A percentile compares a stretch with the other conserved stretches of the same genome.
Evolutionary conservation across 2,888 invertebrate species (phyloP).

Genomic region (Leistus spinibarbis): DNA sequence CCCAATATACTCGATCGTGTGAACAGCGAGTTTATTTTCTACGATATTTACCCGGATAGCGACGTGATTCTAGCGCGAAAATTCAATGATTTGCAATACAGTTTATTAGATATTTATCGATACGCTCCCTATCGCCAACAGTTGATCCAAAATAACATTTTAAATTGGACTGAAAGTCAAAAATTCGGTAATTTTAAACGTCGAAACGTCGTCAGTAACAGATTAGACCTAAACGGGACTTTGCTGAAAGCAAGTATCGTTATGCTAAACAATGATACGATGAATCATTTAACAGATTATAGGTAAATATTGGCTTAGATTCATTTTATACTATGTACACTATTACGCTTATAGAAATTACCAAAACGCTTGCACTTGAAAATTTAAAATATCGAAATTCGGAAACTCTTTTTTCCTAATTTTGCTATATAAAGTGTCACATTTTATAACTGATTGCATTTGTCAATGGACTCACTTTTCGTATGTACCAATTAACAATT

Average conservation of each 20-base stretch:
- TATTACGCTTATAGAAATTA: too few relatives aligned
- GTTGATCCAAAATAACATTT: neutral
- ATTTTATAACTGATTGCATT: too few relatives aligned
- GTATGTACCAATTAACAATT: too few relatives aligned
- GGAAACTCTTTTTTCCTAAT: too few relatives aligned
- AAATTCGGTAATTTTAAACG: neutral
- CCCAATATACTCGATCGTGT: neutral
- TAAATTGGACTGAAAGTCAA: neutral
- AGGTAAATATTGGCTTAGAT: conserved; percentile 18
- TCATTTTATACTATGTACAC: too few relatives aligned
- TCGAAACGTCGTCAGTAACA: conserved; percentile 20
- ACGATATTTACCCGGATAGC: neutral
- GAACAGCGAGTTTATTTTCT: neutral
- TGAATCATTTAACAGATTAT: conserved; percentile 53
- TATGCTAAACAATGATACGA: conserved; percentile 49
- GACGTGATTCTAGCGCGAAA: neutral
- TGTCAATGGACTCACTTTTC: too few relatives aligned
- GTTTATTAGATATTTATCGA: neutral
- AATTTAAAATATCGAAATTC: too few relatives aligned
- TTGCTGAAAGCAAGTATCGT: conserved; percentile 29
- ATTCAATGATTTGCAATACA: neutral
- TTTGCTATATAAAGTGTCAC: too few relatives aligned
- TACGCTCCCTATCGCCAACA: neutral
- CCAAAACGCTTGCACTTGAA: too few relatives aligned
- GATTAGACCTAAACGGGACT: conserved; percentile 28